These are phyloP conservation scores for Saccostrea echinata DNA, from an alignment of 1,140 invertebrate species.

Conservation along the genomic window DNA sequence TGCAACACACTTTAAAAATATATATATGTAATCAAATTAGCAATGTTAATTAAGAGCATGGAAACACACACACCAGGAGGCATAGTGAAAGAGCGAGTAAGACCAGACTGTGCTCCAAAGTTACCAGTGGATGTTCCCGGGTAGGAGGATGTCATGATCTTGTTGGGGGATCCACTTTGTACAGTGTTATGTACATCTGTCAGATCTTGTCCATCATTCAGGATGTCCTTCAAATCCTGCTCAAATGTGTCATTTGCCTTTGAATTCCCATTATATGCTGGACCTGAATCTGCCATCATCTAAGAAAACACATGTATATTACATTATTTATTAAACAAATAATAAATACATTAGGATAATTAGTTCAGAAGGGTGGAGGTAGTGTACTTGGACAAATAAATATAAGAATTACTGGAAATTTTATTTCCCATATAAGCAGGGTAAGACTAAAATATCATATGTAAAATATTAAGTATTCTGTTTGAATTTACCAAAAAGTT, in stretches of 20 bases:
- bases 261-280: conserved; percentile 50
- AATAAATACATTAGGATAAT: too few species aligned
- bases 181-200: conserved; percentile 89
- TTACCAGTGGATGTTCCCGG: conserved; percentile 48
- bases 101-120: conserved; percentile 60
- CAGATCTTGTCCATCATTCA: conserved; percentile 90
- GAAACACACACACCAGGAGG: conserved; percentile 69
- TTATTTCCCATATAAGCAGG: too few species aligned
- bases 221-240: conserved; percentile 91
- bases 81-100: conserved; percentile 72
- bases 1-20: too few species aligned
- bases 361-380: too few species aligned
- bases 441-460: too few species aligned
- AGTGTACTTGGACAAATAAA: too few species aligned
- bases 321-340: too few species aligned
- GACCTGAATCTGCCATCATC: conserved; percentile 56
- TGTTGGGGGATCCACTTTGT: conserved; percentile 84
- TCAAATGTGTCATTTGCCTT: conserved; percentile 81
- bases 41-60: conserved; percentile 37
- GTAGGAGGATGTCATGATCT: conserved; percentile 61
- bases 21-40: too few species aligned
- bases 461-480: too few species aligned
- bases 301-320: neutral
- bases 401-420: too few species aligned
- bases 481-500: too few species aligned